phyloP scores from a whole-genome alignment of 1,140 invertebrate genomes.

The Phenacoccus solenopsis region DNA sequence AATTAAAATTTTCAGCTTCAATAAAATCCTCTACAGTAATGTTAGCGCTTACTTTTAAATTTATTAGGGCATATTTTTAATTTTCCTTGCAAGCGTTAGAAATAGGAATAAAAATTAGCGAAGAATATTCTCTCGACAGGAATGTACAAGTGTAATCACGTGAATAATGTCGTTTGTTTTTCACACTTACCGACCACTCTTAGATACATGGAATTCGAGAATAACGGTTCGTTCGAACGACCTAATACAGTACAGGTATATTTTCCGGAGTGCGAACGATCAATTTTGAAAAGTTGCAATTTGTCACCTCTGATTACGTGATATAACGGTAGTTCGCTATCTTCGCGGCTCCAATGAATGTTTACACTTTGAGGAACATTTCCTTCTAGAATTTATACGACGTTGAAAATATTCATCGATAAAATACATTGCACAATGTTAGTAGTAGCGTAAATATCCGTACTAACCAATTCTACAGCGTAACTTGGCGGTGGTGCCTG shows the following conservation, averaged over 20 bases:
- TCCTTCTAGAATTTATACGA: too few relatives aligned
- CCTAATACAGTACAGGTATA: constrained; percentile 58
- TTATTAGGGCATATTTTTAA: not conserved
- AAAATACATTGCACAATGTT: too few relatives aligned
- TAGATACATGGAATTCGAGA: constrained; percentile 37
- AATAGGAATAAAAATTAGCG: too few relatives aligned
- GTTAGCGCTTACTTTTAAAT: not conserved
- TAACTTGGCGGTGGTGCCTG: not conserved
- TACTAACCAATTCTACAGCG: constrained; percentile 16
- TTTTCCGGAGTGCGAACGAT: constrained; percentile 52
- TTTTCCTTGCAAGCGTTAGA: not conserved
- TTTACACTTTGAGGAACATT: not conserved
- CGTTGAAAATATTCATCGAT: too few relatives aligned
- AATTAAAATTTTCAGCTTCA: not conserved
- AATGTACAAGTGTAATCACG: not conserved
- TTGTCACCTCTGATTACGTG: not conserved
- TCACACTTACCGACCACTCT: constrained; percentile 43
- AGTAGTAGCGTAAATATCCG: too few relatives aligned
- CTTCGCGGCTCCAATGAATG: constrained; percentile 37
- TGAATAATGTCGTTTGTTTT: not conserved
- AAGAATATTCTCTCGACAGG: too few relatives aligned
- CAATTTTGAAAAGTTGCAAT: constrained; percentile 48
- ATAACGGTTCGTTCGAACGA: constrained; percentile 33
- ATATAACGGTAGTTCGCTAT: constrained; percentile 32
- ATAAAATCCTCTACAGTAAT: not conserved